Evolutionary conservation across 2,113 vertebrate genomes (phyloP).

Genomic region (Psittacula cyanocephala): DNA sequence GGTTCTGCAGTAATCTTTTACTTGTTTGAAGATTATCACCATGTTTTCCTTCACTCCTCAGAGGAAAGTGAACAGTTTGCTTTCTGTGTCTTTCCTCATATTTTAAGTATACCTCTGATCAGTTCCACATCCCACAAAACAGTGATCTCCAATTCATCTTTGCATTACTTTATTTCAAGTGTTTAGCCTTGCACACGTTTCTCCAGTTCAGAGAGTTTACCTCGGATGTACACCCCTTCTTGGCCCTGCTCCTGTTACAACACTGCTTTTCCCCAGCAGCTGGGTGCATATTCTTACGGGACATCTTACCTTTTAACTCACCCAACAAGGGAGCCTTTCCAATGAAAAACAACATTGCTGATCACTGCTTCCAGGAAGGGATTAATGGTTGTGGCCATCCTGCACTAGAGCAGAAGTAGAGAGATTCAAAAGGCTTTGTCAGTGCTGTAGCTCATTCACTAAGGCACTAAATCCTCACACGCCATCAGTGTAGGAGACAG

Average conservation of each 20-base stretch:
- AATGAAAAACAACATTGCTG: background rate
- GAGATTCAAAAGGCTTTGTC: background rate
- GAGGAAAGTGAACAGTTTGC: background rate
- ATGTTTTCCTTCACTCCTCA: background rate
- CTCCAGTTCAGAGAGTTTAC: background rate
- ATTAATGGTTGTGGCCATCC: background rate
- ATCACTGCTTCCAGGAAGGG: background rate
- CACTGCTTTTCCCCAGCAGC: background rate
- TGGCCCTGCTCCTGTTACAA: background rate
- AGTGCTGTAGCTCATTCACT: background rate
- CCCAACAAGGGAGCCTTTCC: background rate
- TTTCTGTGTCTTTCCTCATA: background rate
- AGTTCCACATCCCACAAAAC: background rate
- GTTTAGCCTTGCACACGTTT: background rate
- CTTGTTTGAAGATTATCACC: background rate
- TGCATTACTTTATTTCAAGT: background rate
- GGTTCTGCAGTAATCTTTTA: background rate
- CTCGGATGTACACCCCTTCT: background rate
- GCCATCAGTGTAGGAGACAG: background rate
- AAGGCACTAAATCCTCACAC: background rate
- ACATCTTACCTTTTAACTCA: background rate
- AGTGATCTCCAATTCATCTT: background rate
- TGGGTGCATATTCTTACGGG: background rate
- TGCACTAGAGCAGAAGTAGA: background rate
- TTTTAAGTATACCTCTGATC: background rate